Conservation (phyloP, 2,797 vertebrate genomes). For the Bryconaethiops microstoma region DNA sequence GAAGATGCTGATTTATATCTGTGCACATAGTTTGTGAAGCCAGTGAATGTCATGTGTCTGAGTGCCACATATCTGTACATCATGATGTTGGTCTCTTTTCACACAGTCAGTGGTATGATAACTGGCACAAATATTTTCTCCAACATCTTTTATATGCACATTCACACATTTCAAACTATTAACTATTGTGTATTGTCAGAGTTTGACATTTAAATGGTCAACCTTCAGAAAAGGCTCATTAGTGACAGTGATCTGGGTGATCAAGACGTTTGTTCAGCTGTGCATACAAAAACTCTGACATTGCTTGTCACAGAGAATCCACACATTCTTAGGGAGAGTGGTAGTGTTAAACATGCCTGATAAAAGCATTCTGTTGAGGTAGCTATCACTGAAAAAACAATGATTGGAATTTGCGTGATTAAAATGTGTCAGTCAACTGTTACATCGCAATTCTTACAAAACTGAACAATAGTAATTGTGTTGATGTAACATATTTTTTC, state of each 20-base stretch:
- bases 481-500: neutral
- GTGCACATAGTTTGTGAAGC: neutral
- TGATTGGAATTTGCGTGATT: neutral
- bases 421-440: neutral
- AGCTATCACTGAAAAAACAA: neutral
- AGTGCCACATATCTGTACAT: neutral
- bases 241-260: neutral
- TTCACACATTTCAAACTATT: too few species aligned
- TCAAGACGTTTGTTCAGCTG: neutral
- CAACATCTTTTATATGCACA: neutral
- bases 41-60: constrained; percentile 2
- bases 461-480: neutral
- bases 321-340: neutral
- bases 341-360: neutral
- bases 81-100: too few species aligned
- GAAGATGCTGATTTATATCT: neutral
- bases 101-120: too few species aligned
- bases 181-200: too few species aligned
- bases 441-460: neutral
- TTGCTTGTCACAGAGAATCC: neutral
- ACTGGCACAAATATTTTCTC: too few species aligned
- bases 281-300: neutral
- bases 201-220: neutral
- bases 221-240: neutral
- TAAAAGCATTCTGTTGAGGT: neutral